Evolutionary conservation across 1,140 invertebrate species (phyloP), one percentile per base, ranked within the genome.

Genomic region (Drosophila kurseongensis): DNA sequence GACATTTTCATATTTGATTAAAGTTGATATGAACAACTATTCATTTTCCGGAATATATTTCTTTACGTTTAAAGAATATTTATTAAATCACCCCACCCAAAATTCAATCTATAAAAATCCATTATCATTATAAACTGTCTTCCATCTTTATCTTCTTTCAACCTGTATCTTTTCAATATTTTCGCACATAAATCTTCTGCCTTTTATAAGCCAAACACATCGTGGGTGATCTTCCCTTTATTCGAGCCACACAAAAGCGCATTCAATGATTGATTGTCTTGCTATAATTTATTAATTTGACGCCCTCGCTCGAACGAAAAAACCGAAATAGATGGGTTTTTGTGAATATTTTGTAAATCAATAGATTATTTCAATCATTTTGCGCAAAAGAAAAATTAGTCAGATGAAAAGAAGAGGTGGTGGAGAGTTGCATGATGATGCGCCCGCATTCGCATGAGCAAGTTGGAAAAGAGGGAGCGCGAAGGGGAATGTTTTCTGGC

Each of bases 211-310:
- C 9, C 45, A 29, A 29, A 40, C 36, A 18, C 67, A 6, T 29
- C 66, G 67, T 71, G 67, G 67, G 67, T 71, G 67, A 71, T 71
- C 67, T 68, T 42, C 29, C 47, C 32, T 67, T 67, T 67, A 29
- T 52, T 35, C 61, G 18, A 44, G 29, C 12, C 67, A 71, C 56
- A 77, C 57, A 77, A 68, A 61, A 59, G 36, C 61, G 71, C 62
- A 75, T 66, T 59, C 44, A 29, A 75, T 81, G 82, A 85, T 85
- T 85, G 83, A 86, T 86, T 81, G 72, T 60, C 36, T 47, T 58
- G 59, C 51, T 50, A 78, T 81, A 78, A 81, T 85, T 81, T 61
- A 82, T 82, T 88, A 79, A 82, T 76, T 67, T 80, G 45, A 61
- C 62, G 55, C 55, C 45, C 74, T 75, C 69, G 65, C 67, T 23